phyloP scores from a whole-genome alignment of 2,113 vertebrate genomes.

The Gavia stellata region DNA sequence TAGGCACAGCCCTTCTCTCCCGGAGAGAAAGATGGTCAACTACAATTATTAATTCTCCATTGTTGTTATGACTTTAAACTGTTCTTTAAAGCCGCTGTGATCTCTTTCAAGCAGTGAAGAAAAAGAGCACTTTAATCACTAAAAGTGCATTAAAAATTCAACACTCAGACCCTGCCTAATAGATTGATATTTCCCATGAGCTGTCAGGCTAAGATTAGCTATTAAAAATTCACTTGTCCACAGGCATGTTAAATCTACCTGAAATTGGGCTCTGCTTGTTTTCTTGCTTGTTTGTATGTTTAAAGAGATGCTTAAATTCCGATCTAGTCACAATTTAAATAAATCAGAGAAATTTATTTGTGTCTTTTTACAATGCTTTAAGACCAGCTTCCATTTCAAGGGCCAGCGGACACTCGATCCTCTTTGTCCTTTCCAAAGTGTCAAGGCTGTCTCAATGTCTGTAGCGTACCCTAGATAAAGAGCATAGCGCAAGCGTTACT shows the following conservation, averaged over 20 bases:
- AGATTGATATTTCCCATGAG: conserved; percentile 57
- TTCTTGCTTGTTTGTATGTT: not conserved
- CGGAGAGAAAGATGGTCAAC: not conserved
- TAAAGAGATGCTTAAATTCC: not conserved
- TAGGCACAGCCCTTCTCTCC: not conserved
- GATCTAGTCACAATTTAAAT: not conserved
- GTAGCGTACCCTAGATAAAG: not conserved
- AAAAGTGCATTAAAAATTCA: conserved; percentile 63
- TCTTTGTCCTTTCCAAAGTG: not conserved
- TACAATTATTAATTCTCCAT: conserved; percentile 27
- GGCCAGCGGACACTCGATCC: not conserved
- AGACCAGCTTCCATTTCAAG: not conserved
- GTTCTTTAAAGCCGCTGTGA: conserved; percentile 40
- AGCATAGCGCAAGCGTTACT: fast-evolving
- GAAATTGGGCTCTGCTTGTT: conserved; percentile 11
- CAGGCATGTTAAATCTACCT: conserved; percentile 32
- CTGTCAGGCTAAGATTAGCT: conserved; percentile 41
- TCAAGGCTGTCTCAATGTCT: fast-evolving
- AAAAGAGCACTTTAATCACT: conserved; percentile 46
- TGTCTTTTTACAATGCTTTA: not conserved
- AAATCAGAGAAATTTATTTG: not conserved
- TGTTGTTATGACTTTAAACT: conserved; percentile 36
- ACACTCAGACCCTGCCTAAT: conserved; percentile 52
- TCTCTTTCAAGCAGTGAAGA: conserved; percentile 31
- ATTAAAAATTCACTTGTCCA: conserved; percentile 61